phyloP scores from a whole-genome alignment of 1,140 invertebrate species.

The Lerema accius region DNA sequence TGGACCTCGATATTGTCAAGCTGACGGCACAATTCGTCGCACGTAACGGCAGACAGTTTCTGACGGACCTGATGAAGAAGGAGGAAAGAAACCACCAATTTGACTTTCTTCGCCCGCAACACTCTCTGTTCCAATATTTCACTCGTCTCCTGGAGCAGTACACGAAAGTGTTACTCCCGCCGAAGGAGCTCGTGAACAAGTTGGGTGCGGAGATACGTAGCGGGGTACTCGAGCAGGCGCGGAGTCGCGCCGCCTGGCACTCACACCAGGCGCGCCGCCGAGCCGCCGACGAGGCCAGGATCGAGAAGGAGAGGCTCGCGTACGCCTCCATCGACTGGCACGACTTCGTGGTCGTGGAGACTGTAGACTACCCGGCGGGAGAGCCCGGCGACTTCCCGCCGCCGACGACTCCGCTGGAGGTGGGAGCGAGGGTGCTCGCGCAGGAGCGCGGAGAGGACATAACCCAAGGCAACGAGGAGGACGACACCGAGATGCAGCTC shows the following conservation, averaged over 20 bases:
- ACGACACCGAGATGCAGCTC: slow-evolving; percentile 88
- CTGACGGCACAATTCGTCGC: slow-evolving; percentile 99
- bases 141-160: slow-evolving; percentile 99
- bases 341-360: slow-evolving; percentile 99
- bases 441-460: slow-evolving; percentile 86
- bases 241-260: slow-evolving; percentile 98
- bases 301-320: slow-evolving; percentile 97
- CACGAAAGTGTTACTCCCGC: slow-evolving; percentile 97
- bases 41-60: slow-evolving; percentile 98
- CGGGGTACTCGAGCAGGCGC: slow-evolving; percentile 94
- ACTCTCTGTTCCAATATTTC: slow-evolving; percentile 99
- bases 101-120: slow-evolving; percentile 98
- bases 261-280: slow-evolving; percentile 96
- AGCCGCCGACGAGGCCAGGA: slow-evolving; percentile 95
- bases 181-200: slow-evolving; percentile 93
- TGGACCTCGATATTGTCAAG: slow-evolving; percentile 99
- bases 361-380: slow-evolving; percentile 98
- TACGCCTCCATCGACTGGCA: slow-evolving; percentile 99
- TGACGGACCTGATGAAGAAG: slow-evolving; percentile 99
- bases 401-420: slow-evolving; percentile 98
- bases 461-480: slow-evolving; percentile 72
- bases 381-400: slow-evolving; percentile 98
- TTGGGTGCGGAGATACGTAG: slow-evolving; percentile 91
- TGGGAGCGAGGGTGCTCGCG: slow-evolving; percentile 96
- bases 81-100: slow-evolving; percentile 99